Evolutionary conservation across 2,888 invertebrate genomes (phyloP).

Genomic region (Nomada ruficornis): DNA sequence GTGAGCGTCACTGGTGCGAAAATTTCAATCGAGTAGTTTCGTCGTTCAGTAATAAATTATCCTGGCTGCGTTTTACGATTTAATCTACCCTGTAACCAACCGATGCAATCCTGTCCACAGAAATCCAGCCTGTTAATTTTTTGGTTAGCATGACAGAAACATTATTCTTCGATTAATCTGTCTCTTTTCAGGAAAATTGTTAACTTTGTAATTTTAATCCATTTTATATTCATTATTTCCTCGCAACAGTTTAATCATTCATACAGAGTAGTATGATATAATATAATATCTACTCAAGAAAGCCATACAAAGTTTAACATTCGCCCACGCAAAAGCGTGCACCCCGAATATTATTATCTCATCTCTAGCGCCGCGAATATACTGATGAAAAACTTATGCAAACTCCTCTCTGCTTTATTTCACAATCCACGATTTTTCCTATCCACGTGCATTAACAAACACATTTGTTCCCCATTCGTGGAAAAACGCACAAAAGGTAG

Average conservation of each 20-base stretch:
- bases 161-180: no score
- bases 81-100: neutral
- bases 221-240: no score
- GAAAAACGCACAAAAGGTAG: neutral
- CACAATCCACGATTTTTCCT: neutral
- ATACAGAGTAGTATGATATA: neutral
- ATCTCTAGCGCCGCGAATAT: neutral
- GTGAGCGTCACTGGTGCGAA: neutral
- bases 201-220: neutral
- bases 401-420: neutral
- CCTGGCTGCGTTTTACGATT: constrained; percentile 13
- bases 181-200: no score
- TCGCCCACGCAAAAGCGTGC: neutral
- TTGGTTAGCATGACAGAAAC: neutral
- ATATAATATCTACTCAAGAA: constrained; percentile 12
- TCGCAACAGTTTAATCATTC: no score
- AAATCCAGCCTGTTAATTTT: neutral
- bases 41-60: constrained; percentile 33
- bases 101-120: neutral
- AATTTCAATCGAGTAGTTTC: constrained; percentile 22
- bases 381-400: neutral
- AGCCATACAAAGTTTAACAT: constrained; percentile 1
- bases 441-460: neutral
- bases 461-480: no score
- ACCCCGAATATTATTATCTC: neutral